Base-by-base conservation (phyloP, 2,113 vertebrate species). In the Anolis carolinensis region DNA sequence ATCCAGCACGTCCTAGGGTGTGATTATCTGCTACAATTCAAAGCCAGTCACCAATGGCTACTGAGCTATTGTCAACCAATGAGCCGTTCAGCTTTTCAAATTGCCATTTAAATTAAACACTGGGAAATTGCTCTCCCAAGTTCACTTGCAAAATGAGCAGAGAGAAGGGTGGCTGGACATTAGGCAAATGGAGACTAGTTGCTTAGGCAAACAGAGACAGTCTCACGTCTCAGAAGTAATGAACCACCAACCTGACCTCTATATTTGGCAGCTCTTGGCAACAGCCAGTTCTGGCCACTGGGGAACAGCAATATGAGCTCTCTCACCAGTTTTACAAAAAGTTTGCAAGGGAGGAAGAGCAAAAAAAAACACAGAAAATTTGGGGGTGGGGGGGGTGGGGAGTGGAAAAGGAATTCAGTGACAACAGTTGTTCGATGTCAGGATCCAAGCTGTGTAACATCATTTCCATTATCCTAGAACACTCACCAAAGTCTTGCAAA, bases 231-330 rank as follows among this genome's bases (percentile, higher is more conserved):
- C 48, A 6, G 0, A 78, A n/a, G n/a, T 18, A 23, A n/a, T 36
- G 81, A 83, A 73, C 82, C 3, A 14, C 77, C 23, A 74, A 55
- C 30, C 75, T 71, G 84, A 30, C 50, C 70, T 83, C 70, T 44
- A 62, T 84, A 76, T 84, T 39, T 84, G 13, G 73, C 83, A 76
- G 73, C n/a, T 70, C 84, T 73, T 86, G 68, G 68, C 30, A 80
- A 86, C 36, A 18, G 70, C 55, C 70, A 55, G 32, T 34, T 86
- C 14, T 81, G 70, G 73, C 85, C 55, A 30, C 55, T 67, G 39
- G 32, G 77, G 70, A 81, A 81, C 68, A 73, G 55, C 65, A 80
- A 50, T 65, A 72, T 72, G 67, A 18, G 52, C 8, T 10, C 68
- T 73, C 27, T 73, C 20, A 3, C 70, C 36, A 63, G 6, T 25